Percentiles rank a stretch among this genome's conserved stretches.
Conservation (phyloP, 1,140 invertebrate genomes). For the Diplogasteroides magnus region DNA sequence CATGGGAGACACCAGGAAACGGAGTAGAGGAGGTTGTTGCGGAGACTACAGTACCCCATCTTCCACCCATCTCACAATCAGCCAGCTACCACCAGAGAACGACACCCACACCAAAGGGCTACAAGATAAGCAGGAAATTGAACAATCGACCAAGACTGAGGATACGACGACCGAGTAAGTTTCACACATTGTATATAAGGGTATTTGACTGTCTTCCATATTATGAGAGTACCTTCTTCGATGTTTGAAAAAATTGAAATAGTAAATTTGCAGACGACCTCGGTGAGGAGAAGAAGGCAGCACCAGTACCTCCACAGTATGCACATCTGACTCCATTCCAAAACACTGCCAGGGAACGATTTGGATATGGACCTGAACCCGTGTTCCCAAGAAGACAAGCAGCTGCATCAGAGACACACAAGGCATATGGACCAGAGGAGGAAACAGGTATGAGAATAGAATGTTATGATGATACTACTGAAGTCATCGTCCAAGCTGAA, state of each 20-base stretch:
- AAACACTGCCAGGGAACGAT: conserved; percentile 19
- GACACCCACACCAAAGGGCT: neutral
- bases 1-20: neutral
- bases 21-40: neutral
- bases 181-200: neutral
- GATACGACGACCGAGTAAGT: conserved; percentile 27
- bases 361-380: conserved; percentile 13
- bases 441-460: neutral
- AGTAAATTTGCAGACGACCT: neutral
- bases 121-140: conserved; percentile 10
- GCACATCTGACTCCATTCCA: conserved; percentile 24
- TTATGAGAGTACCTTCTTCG: neutral
- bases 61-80: neutral
- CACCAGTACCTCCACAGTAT: conserved; percentile 16
- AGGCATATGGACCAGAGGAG: conserved; percentile 5
- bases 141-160: conserved; percentile 24
- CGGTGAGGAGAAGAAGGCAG: neutral
- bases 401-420: conserved; percentile 12
- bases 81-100: neutral
- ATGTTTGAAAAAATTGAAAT: neutral
- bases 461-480: no score
- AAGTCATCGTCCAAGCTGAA: no score
- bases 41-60: neutral
- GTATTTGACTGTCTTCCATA: conserved; percentile 1
- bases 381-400: neutral